Evolutionary conservation across 2,888 invertebrate species (phyloP).

Genomic region (Magallana nippona): DNA sequence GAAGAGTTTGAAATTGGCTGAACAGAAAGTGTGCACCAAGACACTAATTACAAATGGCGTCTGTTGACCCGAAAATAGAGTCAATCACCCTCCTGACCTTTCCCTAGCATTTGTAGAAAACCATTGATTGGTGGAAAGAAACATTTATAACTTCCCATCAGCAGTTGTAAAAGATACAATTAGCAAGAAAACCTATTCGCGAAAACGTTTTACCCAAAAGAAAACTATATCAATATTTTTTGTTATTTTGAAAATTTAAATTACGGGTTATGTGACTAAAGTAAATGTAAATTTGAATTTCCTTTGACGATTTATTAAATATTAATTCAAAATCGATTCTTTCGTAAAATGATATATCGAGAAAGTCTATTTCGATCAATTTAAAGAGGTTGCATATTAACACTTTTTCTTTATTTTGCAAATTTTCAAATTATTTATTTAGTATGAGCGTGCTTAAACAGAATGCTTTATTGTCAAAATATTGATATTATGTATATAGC

Average conservation of each 20-base stretch:
- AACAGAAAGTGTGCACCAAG: constrained; percentile 9
- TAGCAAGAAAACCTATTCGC: neutral
- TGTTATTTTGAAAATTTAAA: no score
- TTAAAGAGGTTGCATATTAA: no score
- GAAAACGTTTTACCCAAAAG: no score
- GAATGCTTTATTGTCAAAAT: neutral
- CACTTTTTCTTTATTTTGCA: no score
- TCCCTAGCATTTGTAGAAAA: neutral
- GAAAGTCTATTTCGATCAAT: no score
- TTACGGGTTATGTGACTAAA: no score
- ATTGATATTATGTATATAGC: neutral
- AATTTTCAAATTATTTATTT: no score
- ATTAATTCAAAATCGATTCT: no score
- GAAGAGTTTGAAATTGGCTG: constrained; percentile 4
- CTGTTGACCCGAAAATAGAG: constrained; percentile 33
- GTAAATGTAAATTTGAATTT: no score
- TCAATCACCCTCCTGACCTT: constrained; percentile 13
- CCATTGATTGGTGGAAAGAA: neutral
- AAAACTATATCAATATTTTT: no score
- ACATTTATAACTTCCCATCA: neutral
- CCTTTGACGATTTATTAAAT: no score
- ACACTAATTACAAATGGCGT: constrained; percentile 26
- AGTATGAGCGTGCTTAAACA: neutral
- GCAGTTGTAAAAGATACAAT: neutral
- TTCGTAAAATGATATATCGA: no score